A percentile compares a stretch with the other conserved stretches of the same genome.
Evolutionary conservation across 2,888 invertebrate species (phyloP).

Genomic region (Drosophila mettleri): DNA sequence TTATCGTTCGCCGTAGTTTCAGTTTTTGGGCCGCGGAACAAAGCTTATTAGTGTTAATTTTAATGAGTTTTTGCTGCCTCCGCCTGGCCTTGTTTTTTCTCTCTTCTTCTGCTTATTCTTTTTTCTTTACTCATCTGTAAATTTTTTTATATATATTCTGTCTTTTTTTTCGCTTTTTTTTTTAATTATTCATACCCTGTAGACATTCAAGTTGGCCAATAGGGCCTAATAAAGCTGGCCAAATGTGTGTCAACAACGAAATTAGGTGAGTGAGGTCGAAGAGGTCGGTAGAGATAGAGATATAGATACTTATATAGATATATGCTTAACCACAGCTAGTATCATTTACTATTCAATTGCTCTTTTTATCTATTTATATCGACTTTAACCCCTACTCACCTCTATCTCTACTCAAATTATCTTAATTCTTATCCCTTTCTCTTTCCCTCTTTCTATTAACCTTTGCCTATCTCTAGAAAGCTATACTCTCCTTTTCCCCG

Average conservation of each 20-base stretch:
- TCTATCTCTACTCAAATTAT: neutral
- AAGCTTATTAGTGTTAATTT: conserved; percentile 72
- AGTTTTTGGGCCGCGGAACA: conserved; percentile 57
- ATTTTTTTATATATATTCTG: conserved; percentile 2
- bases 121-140: conserved; percentile 7
- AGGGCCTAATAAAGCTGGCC: conserved; percentile 2
- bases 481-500: too few relatives aligned
- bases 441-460: too few relatives aligned
- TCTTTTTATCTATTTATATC: too few relatives aligned
- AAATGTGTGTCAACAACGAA: neutral
- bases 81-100: conserved; percentile 55
- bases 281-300: neutral
- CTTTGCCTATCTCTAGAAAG: too few relatives aligned
- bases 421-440: neutral
- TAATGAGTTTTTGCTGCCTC: conserved; percentile 68
- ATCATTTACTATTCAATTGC: too few relatives aligned
- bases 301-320: neutral
- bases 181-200: conserved; percentile 8
- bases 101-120: neutral
- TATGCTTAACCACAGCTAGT: too few relatives aligned
- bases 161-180: conserved; percentile 5
- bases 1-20: conserved; percentile 57
- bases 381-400: too few relatives aligned
- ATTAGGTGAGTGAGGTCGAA: neutral
- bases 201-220: conserved; percentile 1